Conservation (phyloP, 2,113 vertebrate species). For the Octodon degus region DNA sequence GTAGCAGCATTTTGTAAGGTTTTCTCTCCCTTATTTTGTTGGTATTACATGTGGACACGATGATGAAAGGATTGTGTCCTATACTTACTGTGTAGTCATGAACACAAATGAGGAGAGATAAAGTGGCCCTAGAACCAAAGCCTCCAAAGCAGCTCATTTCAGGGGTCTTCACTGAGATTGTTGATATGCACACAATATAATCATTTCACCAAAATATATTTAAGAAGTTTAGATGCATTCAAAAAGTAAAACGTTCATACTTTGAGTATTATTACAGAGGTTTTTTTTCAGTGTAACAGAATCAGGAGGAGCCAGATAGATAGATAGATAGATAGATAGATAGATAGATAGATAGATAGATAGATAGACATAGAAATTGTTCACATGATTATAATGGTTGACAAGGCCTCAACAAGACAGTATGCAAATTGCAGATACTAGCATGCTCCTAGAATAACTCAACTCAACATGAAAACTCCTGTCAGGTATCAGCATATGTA, state of each 20-base stretch:
- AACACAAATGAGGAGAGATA: not conserved
- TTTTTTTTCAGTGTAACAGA: not conserved
- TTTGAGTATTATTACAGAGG: not conserved
- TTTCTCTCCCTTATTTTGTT: not conserved
- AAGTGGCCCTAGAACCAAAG: not conserved
- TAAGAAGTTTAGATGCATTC: not conserved
- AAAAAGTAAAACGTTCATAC: not conserved
- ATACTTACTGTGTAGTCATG: not conserved
- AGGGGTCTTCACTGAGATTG: not conserved
- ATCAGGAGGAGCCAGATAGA: not conserved
- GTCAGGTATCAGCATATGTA: too few species aligned
- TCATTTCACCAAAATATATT: not conserved
- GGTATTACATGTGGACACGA: not conserved
- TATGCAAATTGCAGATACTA: not conserved
- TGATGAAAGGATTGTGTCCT: not conserved
- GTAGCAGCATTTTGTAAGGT: not conserved
- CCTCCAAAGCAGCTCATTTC: not conserved
- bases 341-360: too few species aligned
- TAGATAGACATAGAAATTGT: not conserved
- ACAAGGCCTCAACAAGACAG: not conserved
- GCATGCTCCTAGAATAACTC: not conserved
- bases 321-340: not conserved
- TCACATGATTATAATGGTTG: not conserved
- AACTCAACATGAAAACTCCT: not conserved
- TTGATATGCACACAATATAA: not conserved